These are phyloP conservation scores for Anoncus sp. DNA, from an alignment of 2,888 invertebrate genomes.

Conservation along the genomic window DNA sequence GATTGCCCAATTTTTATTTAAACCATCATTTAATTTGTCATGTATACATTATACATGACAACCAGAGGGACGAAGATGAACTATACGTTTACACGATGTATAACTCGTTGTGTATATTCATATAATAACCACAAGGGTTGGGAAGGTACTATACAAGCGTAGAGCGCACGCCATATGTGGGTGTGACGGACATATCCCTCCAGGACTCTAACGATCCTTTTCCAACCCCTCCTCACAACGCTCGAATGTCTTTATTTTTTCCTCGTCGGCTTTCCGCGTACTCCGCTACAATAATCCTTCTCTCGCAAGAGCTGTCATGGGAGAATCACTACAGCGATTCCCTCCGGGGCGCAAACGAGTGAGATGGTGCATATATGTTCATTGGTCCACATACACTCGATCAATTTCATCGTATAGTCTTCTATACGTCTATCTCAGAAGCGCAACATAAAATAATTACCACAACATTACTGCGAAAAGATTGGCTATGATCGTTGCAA, in stretches of 20 bases:
- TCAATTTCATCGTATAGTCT: slow-evolving; percentile 15
- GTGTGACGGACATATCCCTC: slow-evolving; percentile 71
- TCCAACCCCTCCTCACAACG: slow-evolving; percentile 36
- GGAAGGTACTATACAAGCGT: slow-evolving; percentile 61
- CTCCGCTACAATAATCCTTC: slow-evolving; percentile 44
- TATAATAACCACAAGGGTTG: slow-evolving; percentile 37
- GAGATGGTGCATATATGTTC: slow-evolving; percentile 12
- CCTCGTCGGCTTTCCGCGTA: slow-evolving; percentile 25
- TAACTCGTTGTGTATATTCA: slow-evolving; percentile 45
- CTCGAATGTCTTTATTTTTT: slow-evolving; percentile 51
- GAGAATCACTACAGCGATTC: slow-evolving; percentile 52
- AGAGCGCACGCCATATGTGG: slow-evolving; percentile 78
- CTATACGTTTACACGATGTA: slow-evolving; percentile 27
- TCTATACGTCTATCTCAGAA: slow-evolving; percentile 1
- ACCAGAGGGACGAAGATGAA: slow-evolving; percentile 25
- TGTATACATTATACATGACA: slow-evolving; percentile 23
- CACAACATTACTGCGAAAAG: background rate
- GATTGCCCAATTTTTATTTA: slow-evolving; percentile 4
- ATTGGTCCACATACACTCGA: background rate
- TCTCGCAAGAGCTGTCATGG: slow-evolving; percentile 49
- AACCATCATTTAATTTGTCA: slow-evolving; percentile 37
- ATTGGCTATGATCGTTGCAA: background rate
- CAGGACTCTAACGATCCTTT: slow-evolving; percentile 60
- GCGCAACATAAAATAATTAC: slow-evolving; percentile 4
- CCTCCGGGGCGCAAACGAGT: slow-evolving; percentile 23